These are phyloP conservation scores for Dascillus cervinus DNA, from an alignment of 2,888 invertebrate genomes.

Conservation along the genomic window DNA sequence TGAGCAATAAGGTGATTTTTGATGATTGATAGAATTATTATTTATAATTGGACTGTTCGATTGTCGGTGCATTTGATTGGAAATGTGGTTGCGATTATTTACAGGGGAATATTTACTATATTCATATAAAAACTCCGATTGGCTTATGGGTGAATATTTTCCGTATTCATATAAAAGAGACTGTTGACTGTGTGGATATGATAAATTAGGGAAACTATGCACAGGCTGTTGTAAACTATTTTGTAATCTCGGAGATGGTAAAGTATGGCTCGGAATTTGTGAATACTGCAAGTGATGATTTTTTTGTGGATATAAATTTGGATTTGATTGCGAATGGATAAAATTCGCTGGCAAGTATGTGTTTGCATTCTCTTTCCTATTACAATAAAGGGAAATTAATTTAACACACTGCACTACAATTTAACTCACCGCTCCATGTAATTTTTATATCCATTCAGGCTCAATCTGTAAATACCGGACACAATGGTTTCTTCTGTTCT, in stretches of 20 bases:
- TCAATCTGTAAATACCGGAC: slow-evolving; percentile 33
- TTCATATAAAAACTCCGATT: slow-evolving; percentile 11
- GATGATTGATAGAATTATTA: slow-evolving; percentile 15
- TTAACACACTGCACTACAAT: too few relatives aligned
- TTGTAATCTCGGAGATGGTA: slow-evolving; percentile 15
- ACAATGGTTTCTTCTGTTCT: slow-evolving; percentile 32
- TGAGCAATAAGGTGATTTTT: slow-evolving; percentile 25
- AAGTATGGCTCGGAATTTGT: slow-evolving; percentile 12
- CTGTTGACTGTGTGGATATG: slow-evolving; percentile 12
- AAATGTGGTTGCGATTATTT: slow-evolving; percentile 12
- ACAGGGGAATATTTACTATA: slow-evolving; percentile 15
- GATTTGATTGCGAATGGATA: slow-evolving; percentile 19
- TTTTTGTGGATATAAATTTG: slow-evolving; percentile 18
- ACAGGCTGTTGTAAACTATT: slow-evolving; percentile 10
- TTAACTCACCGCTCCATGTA: slow-evolving; percentile 36
- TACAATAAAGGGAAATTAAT: slow-evolving; percentile 7
- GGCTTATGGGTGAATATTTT: too few relatives aligned
- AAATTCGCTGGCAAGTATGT: too few relatives aligned
- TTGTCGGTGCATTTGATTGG: slow-evolving; percentile 21
- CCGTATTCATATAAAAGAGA: too few relatives aligned
- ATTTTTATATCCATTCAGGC: slow-evolving; percentile 34
- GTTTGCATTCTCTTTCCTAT: slow-evolving; percentile 16
- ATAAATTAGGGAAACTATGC: slow-evolving; percentile 12
- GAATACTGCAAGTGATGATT: slow-evolving; percentile 12
- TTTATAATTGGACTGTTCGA: slow-evolving; percentile 24